phyloP scores from a whole-genome alignment of 2,888 invertebrate species.

The Glaucopsyche alexis region DNA sequence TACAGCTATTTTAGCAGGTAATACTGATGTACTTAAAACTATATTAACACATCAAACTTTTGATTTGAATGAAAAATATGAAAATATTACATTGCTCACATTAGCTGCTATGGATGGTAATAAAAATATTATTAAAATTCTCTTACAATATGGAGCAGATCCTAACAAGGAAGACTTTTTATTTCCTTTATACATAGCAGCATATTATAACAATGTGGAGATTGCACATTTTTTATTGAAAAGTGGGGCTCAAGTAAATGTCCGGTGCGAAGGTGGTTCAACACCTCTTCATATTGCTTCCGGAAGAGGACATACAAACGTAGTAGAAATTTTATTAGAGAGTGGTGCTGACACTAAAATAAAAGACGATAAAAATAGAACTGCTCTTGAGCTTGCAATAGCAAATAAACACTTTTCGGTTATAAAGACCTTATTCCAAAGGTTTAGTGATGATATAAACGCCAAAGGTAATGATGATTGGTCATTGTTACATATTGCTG shows the following conservation, averaged over 20 bases:
- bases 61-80: neutral
- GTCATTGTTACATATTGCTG: constrained; percentile 25
- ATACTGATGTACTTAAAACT: neutral
- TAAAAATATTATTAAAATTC: constrained; percentile 1
- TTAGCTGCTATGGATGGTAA: neutral
- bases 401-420: constrained; percentile 9
- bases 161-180: neutral
- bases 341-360: constrained; percentile 3
- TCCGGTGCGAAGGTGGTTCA: neutral
- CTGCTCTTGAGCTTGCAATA: constrained; percentile 11
- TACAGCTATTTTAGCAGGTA: neutral
- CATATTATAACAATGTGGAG: constrained; percentile 15
- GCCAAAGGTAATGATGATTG: constrained; percentile 25
- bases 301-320: neutral
- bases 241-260: constrained; percentile 9
- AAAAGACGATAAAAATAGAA: constrained; percentile 17
- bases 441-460: neutral
- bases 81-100: neutral
- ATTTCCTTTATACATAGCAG: constrained; percentile 13
- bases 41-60: constrained; percentile 1
- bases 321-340: constrained; percentile 9
- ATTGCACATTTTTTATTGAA: neutral
- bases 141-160: constrained; percentile 7
- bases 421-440: constrained; percentile 1
- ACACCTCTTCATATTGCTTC: constrained; percentile 20